These are phyloP conservation scores for Panagrolaimus sp. DNA, from an alignment of 1,140 invertebrate genomes.

Conservation along the genomic window DNA sequence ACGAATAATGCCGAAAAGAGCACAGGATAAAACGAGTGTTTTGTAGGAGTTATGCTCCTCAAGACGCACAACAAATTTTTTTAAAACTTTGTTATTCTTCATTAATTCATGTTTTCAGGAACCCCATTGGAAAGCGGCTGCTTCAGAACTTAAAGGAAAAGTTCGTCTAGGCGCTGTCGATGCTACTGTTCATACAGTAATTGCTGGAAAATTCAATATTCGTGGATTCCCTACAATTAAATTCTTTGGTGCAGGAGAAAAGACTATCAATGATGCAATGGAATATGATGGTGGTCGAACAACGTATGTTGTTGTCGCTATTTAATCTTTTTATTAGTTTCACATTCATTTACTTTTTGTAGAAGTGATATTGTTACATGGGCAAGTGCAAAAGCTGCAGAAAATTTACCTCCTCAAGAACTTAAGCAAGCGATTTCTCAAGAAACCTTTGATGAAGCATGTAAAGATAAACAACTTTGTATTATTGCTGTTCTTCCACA, in stretches of 20 bases:
- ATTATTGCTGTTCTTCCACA: constrained; percentile 88
- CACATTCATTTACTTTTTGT: constrained; percentile 27
- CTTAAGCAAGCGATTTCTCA: constrained; percentile 68
- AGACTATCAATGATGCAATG: constrained; percentile 69
- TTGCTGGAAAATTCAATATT: constrained; percentile 68
- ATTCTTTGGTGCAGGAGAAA: constrained; percentile 79
- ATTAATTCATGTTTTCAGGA: no score
- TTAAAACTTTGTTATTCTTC: no score
- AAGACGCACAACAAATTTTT: no score
- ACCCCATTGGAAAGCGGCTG: constrained; percentile 88
- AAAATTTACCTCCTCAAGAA: constrained; percentile 82
- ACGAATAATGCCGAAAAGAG: no score
- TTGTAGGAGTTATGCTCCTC: no score
- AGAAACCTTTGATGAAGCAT: constrained; percentile 45
- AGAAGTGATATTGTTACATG: constrained; percentile 79
- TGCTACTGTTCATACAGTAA: constrained; percentile 80
- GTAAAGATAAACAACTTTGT: constrained; percentile 65
- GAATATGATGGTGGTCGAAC: constrained; percentile 79
- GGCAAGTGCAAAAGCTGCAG: constrained; percentile 75
- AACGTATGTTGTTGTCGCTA: constrained; percentile 31
- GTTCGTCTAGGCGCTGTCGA: constrained; percentile 89
- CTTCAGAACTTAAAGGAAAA: constrained; percentile 81
- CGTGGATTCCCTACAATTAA: constrained; percentile 96
- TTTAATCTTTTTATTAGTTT: not conserved
- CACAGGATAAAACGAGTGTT: no score